Conservation (phyloP, 2,888 invertebrate genomes). For the Aleiodes testaceus region DNA sequence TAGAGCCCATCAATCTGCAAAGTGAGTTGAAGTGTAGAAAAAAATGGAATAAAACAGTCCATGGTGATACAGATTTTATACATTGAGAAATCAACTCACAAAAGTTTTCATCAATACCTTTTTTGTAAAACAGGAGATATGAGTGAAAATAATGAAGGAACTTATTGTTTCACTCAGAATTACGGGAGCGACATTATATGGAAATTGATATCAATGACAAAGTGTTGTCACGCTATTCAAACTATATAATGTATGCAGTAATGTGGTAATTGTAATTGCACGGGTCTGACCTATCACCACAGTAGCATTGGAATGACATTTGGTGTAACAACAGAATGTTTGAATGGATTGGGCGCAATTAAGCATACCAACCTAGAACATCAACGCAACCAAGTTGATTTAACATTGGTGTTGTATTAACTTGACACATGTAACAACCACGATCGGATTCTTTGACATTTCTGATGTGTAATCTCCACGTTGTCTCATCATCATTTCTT, state of each 20-base stretch:
- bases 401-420: slow-evolving; percentile 85
- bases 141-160: too few relatives aligned
- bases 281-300: slow-evolving; percentile 25
- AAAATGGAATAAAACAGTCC: too few relatives aligned
- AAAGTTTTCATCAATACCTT: too few relatives aligned
- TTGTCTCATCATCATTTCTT: slow-evolving; percentile 75
- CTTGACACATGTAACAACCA: slow-evolving; percentile 88
- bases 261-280: slow-evolving; percentile 40
- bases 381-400: slow-evolving; percentile 85
- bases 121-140: too few relatives aligned
- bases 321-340: slow-evolving; percentile 50
- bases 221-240: slow-evolving; percentile 23
- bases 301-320: slow-evolving; percentile 38
- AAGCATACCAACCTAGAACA: slow-evolving; percentile 78
- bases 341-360: slow-evolving; percentile 63
- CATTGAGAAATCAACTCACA: too few relatives aligned
- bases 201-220: slow-evolving; percentile 20
- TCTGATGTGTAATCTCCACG: slow-evolving; percentile 84
- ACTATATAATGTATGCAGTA: slow-evolving; percentile 29
- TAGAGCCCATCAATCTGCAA: too few relatives aligned
- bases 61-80: too few relatives aligned
- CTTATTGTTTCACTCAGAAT: too few relatives aligned
- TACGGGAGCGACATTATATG: not conserved
- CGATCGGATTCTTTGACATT: slow-evolving; percentile 83
- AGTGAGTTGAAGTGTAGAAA: too few relatives aligned